Evolutionary conservation across 1,140 invertebrate genomes (phyloP).

Genomic region (Drosophila athabasca): DNA sequence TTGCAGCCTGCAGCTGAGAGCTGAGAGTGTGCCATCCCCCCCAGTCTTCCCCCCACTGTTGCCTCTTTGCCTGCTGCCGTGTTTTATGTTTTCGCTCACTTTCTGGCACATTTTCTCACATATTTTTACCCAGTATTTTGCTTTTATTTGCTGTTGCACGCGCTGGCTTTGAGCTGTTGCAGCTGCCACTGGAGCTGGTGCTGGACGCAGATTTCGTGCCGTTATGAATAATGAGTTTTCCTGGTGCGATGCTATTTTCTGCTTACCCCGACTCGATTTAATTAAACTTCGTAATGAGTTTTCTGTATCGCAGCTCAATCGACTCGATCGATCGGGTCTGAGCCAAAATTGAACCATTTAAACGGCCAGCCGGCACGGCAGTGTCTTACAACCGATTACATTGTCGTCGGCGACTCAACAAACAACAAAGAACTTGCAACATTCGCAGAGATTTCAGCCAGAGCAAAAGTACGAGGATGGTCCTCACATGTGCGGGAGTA

Average conservation of each 20-base stretch:
- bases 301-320: conserved; percentile 67
- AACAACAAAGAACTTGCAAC: conserved; percentile 19
- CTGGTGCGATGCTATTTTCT: conserved; percentile 13
- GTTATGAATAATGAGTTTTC: conserved; percentile 72
- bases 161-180: conserved; percentile 33
- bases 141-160: conserved; percentile 30
- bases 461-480: conserved; percentile 15
- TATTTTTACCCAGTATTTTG: conserved; percentile 41
- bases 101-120: conserved; percentile 75
- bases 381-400: conserved; percentile 64
- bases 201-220: conserved; percentile 34
- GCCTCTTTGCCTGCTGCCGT: conserved; percentile 30
- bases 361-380: conserved; percentile 49
- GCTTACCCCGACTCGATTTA: conserved; percentile 56
- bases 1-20: conserved; percentile 29
- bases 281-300: conserved; percentile 81
- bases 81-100: conserved; percentile 72
- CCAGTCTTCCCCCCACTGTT: neutral
- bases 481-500: conserved; percentile 11
- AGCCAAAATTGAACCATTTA: conserved; percentile 51
- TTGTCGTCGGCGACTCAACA: conserved; percentile 39
- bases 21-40: neutral
- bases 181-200: conserved; percentile 12
- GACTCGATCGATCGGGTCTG: conserved; percentile 71
- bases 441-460: conserved; percentile 8